Evolutionary conservation across 2,888 invertebrate species (phyloP), one percentile per base, ranked within the genome.

Genomic region (Mermis nigrescens): DNA sequence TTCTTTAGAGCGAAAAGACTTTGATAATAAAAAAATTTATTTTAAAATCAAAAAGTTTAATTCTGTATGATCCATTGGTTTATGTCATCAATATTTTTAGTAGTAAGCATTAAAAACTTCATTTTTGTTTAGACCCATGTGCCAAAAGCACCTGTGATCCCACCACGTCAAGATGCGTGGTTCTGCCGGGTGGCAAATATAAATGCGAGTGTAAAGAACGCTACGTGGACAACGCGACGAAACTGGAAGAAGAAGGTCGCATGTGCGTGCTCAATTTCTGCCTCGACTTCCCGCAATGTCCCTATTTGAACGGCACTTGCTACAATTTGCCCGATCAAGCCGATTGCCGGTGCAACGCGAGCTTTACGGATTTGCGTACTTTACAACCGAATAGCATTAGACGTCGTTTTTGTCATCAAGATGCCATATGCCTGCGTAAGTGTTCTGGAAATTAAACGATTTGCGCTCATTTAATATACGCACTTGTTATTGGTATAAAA

Each of bases 251-350:
- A 53, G 29, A 7, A 7, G 31, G 31, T 31, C 29, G 61, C 45
- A 57, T 64, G 24, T 71, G 71, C 62, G 66, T 67, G 15, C 58
- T 69, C 59, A 68, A 71, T 61, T 70, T 67, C 63, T 71, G 71
- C 59, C 63, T 63, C 55, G 71, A 71, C 58, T 69, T 71, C 60
- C 84, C 88, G 77, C 81, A 82, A 72, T 90, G 90, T 76, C 88
- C 89, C 74, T 80, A 80, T 15, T 29, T 7, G 71, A 89, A 90
- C 75, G 88, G 89, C 62, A 84, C 86, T 65, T 91, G 90, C 78
- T 82, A 84, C 79, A 90, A 89, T 78, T 82, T 88, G 72, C 83
- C 84, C 77, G 87, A 87, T 68, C 85, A 85, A 71, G 89, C 85
- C 76, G 82, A 84, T 70, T 91, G 89, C 78, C 84, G 85, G 72